phyloP scores from a whole-genome alignment of 53 echinoderm and acorn worm species.

The Astropecten irregularis region DNA sequence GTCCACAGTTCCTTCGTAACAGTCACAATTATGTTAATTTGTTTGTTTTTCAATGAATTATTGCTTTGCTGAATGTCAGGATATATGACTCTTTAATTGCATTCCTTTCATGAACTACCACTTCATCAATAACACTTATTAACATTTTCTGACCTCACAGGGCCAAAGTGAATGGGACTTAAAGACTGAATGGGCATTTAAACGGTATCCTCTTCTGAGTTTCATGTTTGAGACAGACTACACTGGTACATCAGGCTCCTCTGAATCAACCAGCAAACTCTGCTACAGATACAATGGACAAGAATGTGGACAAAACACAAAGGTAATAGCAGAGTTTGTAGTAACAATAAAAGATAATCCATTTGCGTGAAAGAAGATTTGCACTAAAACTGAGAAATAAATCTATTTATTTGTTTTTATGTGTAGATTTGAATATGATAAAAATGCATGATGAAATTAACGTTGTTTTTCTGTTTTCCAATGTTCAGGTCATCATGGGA shows the following conservation, averaged over 20 bases:
- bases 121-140: too few relatives aligned
- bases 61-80: too few relatives aligned
- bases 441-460: not conserved
- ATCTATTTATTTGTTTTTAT: not conserved
- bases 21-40: too few relatives aligned
- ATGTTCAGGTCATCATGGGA: conserved; percentile 13
- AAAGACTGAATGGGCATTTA: conserved; percentile 28
- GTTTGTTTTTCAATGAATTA: too few relatives aligned
- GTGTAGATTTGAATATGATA: not conserved
- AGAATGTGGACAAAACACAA: conserved; percentile 33
- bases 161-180: conserved; percentile 11
- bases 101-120: too few relatives aligned
- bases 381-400: not conserved
- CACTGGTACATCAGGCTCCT: not conserved
- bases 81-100: too few relatives aligned
- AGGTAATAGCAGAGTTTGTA: conserved; percentile 20
- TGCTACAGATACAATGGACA: conserved; percentile 54
- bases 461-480: not conserved
- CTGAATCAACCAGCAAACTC: conserved; percentile 38
- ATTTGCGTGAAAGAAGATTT: too few relatives aligned
- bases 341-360: not conserved
- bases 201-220: conserved; percentile 26
- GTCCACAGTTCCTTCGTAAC: too few relatives aligned
- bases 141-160: too few relatives aligned
- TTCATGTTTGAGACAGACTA: conserved; percentile 61